Percentiles rank a stretch among this genome's conserved stretches.
These are phyloP conservation scores for Leuctra nigra DNA, from an alignment of 2,888 invertebrate species.

Conservation along the genomic window DNA sequence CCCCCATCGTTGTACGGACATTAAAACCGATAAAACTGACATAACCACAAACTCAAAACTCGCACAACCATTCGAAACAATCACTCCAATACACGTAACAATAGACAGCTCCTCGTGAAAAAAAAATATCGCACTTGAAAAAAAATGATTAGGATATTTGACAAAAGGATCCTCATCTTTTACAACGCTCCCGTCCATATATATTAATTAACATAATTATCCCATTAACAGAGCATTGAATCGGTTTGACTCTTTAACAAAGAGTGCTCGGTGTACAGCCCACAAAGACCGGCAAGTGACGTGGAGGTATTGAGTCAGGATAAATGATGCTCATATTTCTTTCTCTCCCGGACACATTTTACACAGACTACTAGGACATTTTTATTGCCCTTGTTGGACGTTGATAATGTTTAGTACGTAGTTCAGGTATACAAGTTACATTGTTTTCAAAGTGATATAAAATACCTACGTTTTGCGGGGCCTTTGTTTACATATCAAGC, in stretches of 20 bases:
- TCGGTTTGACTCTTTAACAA: slow-evolving; percentile 3
- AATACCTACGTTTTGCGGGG: background rate
- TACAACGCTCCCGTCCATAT: too few relatives aligned
- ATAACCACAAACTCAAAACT: slow-evolving; percentile 5
- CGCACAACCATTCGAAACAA: background rate
- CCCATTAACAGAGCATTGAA: slow-evolving; percentile 27
- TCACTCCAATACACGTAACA: background rate
- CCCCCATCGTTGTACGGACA: background rate
- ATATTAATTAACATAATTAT: slow-evolving; percentile 28
- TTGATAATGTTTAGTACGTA: background rate
- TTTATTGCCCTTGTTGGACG: slow-evolving; percentile 6
- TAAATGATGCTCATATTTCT: slow-evolving; percentile 13
- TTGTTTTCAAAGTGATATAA: background rate
- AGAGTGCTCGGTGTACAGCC: slow-evolving; percentile 2
- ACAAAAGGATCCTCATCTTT: slow-evolving; percentile 14
- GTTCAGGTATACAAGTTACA: background rate
- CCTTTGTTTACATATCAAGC: too few relatives aligned
- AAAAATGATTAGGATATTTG: background rate
- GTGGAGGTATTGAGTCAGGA: slow-evolving; percentile 6
- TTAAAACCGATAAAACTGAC: slow-evolving; percentile 5
- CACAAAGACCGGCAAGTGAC: slow-evolving; percentile 17
- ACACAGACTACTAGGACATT: background rate
- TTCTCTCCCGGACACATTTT: background rate
- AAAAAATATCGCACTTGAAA: slow-evolving; percentile 1
- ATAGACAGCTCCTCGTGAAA: background rate